Percentiles rank a stretch among this genome's conserved stretches.
Evolutionary conservation across 2,888 invertebrate genomes (phyloP).

Genomic region (Tuberolachnus salignus): DNA sequence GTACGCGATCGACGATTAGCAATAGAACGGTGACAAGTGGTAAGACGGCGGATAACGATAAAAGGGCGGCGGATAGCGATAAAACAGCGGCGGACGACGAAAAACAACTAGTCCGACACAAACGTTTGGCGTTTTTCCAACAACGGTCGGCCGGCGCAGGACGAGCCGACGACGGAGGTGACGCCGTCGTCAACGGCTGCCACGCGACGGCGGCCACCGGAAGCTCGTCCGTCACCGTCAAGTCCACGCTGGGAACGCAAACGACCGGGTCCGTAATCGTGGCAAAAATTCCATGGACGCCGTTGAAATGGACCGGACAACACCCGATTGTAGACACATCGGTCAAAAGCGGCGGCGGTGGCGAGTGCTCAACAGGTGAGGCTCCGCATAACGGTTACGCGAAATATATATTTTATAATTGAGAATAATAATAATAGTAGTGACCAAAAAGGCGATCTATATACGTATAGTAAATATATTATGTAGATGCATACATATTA

Average conservation of each 20-base stretch:
- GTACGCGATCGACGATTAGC: not conserved
- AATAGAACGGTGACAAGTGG: too few relatives aligned
- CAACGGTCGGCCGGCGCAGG: not conserved
- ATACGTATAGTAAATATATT: too few relatives aligned
- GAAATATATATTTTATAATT: too few relatives aligned
- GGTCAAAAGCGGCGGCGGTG: not conserved
- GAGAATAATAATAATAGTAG: too few relatives aligned
- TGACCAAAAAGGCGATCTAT: too few relatives aligned
- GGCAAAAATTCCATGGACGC: not conserved
- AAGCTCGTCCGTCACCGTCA: not conserved
- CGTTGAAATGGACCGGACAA: not conserved
- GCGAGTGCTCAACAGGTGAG: not conserved
- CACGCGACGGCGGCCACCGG: too few relatives aligned
- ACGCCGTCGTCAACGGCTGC: too few relatives aligned
- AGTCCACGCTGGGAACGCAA: not conserved
- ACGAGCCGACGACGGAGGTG: too few relatives aligned
- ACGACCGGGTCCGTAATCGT: not conserved
- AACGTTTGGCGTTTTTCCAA: constrained; percentile 34
- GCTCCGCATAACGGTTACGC: not conserved
- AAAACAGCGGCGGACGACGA: not conserved
- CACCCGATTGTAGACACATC: too few relatives aligned
- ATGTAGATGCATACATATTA: not conserved
- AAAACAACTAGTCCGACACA: constrained; percentile 4
- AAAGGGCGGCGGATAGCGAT: too few relatives aligned
- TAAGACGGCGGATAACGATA: not conserved